These are phyloP conservation scores for Drosophila aldrichi DNA, from an alignment of 2,888 invertebrate genomes.

Conservation along the genomic window DNA sequence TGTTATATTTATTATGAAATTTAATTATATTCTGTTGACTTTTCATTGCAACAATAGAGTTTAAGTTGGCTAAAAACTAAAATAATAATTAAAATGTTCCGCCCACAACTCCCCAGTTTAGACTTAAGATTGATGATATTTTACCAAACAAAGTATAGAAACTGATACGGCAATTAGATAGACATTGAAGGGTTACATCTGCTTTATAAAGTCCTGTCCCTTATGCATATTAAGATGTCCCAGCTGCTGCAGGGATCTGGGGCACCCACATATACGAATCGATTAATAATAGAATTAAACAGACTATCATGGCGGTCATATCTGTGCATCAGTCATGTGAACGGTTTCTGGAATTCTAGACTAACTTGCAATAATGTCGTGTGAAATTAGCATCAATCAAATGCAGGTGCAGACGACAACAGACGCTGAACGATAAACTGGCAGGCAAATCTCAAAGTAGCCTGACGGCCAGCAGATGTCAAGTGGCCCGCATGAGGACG, in stretches of 20 bases:
- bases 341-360: constrained; percentile 42
- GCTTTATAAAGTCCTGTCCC: constrained; percentile 11
- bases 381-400: constrained; percentile 79
- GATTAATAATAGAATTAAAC: constrained; percentile 44
- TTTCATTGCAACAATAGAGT: too few relatives aligned
- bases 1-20: too few relatives aligned
- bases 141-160: constrained; percentile 1
- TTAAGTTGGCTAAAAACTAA: too few relatives aligned
- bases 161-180: neutral
- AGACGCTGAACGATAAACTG: constrained; percentile 24
- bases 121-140: constrained; percentile 20
- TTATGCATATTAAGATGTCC: constrained; percentile 29
- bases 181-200: constrained; percentile 25
- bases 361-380: constrained; percentile 73
- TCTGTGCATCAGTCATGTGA: constrained; percentile 57
- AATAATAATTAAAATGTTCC: too few relatives aligned
- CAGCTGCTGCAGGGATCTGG: constrained; percentile 20
- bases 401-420: constrained; percentile 69
- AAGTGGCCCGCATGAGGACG: constrained; percentile 75
- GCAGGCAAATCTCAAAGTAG: constrained; percentile 52
- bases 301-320: constrained; percentile 18
- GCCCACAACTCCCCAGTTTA: too few relatives aligned
- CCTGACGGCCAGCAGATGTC: constrained; percentile 71
- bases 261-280: constrained; percentile 64
- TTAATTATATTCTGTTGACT: too few relatives aligned